These are phyloP conservation scores for Lucilia cuprina DNA, from an alignment of 1,140 invertebrate species.

Conservation along the genomic window DNA sequence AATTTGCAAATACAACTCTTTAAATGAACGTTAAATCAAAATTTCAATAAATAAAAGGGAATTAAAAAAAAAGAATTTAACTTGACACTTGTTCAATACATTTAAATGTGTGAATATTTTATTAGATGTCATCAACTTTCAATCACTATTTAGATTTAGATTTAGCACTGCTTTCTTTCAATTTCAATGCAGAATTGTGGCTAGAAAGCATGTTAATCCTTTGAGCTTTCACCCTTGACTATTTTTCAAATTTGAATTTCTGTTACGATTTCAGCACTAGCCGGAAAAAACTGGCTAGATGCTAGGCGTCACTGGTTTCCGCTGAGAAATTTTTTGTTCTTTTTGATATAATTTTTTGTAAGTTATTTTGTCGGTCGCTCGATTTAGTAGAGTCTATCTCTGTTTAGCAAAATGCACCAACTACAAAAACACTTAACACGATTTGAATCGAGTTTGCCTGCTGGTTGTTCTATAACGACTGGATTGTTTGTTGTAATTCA, in stretches of 20 bases:
- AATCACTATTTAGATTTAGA: not conserved
- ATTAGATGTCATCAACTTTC: not conserved
- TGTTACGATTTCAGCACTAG: conserved; percentile 34
- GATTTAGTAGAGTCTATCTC: conserved; percentile 16
- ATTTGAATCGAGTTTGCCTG: not conserved
- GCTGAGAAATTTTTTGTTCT: conserved; percentile 19
- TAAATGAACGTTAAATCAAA: not conserved
- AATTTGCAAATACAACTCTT: not conserved
- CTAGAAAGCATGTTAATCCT: conserved; percentile 59
- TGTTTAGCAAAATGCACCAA: conserved; percentile 28
- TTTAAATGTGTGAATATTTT: too few relatives aligned
- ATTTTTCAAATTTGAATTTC: conserved; percentile 59
- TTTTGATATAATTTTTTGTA: too few relatives aligned
- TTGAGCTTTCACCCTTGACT: conserved; percentile 61
- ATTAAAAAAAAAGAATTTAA: not conserved
- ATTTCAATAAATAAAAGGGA: not conserved
- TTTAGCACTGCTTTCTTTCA: not conserved
- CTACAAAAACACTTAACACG: not conserved
- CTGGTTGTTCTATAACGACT: not conserved
- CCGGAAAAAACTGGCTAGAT: conserved; percentile 5
- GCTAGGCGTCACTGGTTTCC: conserved; percentile 25
- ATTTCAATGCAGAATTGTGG: conserved; percentile 24
- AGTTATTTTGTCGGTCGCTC: not conserved
- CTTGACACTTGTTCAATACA: conserved; percentile 3
- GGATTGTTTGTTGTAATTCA: not conserved